These are phyloP conservation scores for Caretta caretta DNA, from an alignment of 2,113 vertebrate species.

Conservation along the genomic window DNA sequence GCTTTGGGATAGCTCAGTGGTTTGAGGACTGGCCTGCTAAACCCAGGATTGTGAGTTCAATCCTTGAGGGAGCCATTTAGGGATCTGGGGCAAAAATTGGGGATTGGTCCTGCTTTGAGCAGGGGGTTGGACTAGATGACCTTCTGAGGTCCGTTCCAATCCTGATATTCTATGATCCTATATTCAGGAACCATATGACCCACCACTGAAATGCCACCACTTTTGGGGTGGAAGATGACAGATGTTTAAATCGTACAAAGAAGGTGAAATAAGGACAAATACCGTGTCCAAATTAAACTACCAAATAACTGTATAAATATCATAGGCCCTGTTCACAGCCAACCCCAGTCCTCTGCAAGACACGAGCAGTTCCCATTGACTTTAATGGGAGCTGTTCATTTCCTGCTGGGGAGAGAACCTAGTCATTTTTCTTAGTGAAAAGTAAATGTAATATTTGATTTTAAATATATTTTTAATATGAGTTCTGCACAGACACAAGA, in stretches of 20 bases:
- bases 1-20: not conserved
- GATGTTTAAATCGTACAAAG: not conserved
- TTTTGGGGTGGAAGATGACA: not conserved
- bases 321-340: not conserved
- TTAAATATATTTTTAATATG: slow-evolving; percentile 21
- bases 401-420: not conserved
- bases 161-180: not conserved
- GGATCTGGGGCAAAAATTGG: too few species aligned
- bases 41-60: too few species aligned
- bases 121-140: too few species aligned
- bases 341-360: not conserved
- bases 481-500: slow-evolving; percentile 36
- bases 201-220: not conserved
- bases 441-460: not conserved
- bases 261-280: not conserved
- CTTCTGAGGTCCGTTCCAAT: too few species aligned
- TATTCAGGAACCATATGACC: not conserved
- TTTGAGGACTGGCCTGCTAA: too few species aligned
- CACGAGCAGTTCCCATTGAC: not conserved
- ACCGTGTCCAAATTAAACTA: not conserved
- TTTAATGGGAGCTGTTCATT: not conserved
- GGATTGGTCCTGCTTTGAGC: too few species aligned
- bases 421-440: not conserved
- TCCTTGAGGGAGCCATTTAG: too few species aligned
- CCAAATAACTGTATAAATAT: not conserved